Percentiles rank a stretch among this genome's conserved stretches.
These are phyloP conservation scores for Xerus inauris DNA, from an alignment of 2,113 vertebrate species.

Conservation along the genomic window DNA sequence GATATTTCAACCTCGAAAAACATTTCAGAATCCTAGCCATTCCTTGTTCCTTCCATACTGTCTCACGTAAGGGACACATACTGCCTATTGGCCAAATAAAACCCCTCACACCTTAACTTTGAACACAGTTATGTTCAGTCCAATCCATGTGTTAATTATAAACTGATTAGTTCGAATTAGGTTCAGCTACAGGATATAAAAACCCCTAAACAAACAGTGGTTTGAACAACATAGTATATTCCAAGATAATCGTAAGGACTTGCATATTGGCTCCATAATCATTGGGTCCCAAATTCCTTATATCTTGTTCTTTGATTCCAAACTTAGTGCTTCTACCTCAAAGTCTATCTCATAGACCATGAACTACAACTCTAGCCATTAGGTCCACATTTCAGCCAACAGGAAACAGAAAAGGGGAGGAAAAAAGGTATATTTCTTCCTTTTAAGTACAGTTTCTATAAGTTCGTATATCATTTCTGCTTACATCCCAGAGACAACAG, in stretches of 20 bases:
- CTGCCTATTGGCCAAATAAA: not conserved
- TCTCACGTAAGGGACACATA: not conserved
- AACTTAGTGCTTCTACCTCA: not conserved
- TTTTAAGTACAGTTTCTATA: not conserved
- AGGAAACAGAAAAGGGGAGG: not conserved
- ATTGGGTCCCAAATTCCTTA: not conserved
- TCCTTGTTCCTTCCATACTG: not conserved
- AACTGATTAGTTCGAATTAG: not conserved
- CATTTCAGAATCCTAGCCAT: not conserved
- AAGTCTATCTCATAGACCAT: not conserved
- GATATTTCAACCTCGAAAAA: not conserved
- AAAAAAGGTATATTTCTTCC: not conserved
- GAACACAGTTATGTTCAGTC: not conserved
- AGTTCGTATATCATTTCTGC: not conserved
- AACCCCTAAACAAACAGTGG: not conserved
- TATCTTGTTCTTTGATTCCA: not conserved
- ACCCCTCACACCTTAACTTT: not conserved
- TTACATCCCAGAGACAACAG: not conserved
- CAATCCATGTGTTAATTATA: not conserved
- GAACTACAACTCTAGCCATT: not conserved
- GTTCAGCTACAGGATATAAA: not conserved
- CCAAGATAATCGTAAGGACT: not conserved
- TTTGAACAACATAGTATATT: not conserved
- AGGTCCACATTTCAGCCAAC: not conserved
- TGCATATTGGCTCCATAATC: not conserved